Conservation (phyloP, 2,797 vertebrate species). For the Karalla daura region DNA sequence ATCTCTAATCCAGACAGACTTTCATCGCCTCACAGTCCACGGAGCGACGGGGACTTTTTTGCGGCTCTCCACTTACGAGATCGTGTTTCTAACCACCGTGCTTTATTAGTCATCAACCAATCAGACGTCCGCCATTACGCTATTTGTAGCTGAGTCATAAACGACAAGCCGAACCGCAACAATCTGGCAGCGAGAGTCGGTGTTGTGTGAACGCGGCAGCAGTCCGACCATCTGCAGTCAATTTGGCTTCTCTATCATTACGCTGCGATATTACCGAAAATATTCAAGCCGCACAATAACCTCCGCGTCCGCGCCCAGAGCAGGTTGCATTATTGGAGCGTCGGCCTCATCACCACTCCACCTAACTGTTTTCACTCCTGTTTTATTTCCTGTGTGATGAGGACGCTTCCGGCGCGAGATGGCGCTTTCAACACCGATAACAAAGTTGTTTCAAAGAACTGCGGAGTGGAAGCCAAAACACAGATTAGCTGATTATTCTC, state of each 20-base stretch:
- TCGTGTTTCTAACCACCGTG: background rate
- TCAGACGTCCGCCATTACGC: conserved; percentile 11
- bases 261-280: conserved; percentile 32
- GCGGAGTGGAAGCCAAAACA: conserved; percentile 10
- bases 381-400: conserved; percentile 23
- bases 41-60: background rate
- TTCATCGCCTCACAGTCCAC: background rate
- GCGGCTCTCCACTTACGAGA: conserved; percentile 3
- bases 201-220: conserved; percentile 40
- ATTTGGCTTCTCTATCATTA: conserved; percentile 44
- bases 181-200: conserved; percentile 29
- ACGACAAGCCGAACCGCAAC: conserved; percentile 25
- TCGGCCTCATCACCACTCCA: background rate
- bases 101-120: conserved; percentile 18
- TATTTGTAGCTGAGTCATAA: conserved; percentile 27
- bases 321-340: conserved; percentile 41
- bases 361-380: conserved; percentile 9
- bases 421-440: conserved; percentile 23
- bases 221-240: conserved; percentile 61
- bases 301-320: conserved; percentile 54
- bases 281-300: conserved; percentile 51
- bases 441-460: conserved; percentile 27
- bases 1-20: background rate
- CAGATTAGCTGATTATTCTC: conserved; percentile 30
- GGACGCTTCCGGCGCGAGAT: conserved; percentile 2